phyloP scores from a whole-genome alignment of 2,113 vertebrate genomes.

The Nothoprocta perdicaria region DNA sequence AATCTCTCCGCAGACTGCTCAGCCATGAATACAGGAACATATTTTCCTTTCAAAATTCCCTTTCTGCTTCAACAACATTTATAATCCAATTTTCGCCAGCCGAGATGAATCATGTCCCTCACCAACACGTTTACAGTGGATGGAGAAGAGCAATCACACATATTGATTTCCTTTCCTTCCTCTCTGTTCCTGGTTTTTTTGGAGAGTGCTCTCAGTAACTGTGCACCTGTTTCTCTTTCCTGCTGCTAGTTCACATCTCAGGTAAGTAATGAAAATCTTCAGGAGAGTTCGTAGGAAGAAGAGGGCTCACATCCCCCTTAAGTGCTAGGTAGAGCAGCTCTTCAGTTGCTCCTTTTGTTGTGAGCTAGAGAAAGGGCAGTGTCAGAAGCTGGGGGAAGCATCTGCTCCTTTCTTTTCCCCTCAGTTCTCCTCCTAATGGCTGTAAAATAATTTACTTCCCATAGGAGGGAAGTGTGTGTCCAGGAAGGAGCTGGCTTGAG shows the following conservation, averaged over 20 bases:
- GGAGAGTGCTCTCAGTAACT: neutral
- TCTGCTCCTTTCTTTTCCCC: neutral
- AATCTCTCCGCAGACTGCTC: neutral
- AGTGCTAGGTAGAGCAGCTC: neutral
- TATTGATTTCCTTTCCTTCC: constrained; percentile 54
- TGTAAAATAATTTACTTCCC: neutral
- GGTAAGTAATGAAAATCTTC: neutral
- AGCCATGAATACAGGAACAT: constrained; percentile 4
- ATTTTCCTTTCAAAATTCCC: constrained; percentile 51
- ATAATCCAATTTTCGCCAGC: constrained; percentile 56
- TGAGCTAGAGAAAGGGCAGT: neutral
- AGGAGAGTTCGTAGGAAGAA: neutral
- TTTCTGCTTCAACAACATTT: constrained; percentile 58
- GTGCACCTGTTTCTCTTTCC: neutral
- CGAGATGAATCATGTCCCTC: constrained; percentile 57
- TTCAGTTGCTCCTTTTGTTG: fast-evolving
- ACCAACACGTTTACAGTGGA: constrained; percentile 20
- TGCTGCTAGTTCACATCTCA: neutral
- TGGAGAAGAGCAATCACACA: constrained; percentile 48
- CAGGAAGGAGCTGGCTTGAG: neutral
- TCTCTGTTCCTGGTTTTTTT: neutral
- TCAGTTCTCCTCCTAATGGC: neutral
- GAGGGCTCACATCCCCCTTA: neutral
- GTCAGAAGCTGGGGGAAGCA: neutral
- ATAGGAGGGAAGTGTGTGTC: fast-evolving